Percentiles rank a stretch among this genome's conserved stretches.
Conservation (phyloP, 2,113 vertebrate genomes). For the Oryzias celebensis region DNA sequence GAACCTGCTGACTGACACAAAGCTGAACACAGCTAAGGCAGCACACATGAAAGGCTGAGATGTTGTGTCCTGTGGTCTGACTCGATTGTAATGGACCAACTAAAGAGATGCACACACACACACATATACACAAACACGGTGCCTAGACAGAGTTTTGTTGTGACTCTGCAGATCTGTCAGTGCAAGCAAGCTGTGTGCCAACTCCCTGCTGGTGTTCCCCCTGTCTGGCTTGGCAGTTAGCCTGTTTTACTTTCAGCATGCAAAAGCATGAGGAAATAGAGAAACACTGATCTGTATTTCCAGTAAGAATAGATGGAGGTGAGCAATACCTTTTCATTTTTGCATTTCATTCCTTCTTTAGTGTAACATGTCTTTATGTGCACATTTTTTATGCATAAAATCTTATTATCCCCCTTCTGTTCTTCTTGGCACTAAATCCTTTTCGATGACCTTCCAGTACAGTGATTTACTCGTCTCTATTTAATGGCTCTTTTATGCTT, state of each 20-base stretch:
- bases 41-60: conserved; percentile 47
- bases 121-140: conserved; percentile 3
- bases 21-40: conserved; percentile 22
- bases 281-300: neutral
- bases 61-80: conserved; percentile 33
- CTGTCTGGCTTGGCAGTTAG: conserved; percentile 25
- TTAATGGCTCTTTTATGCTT: conserved; percentile 1
- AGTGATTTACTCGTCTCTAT: no score
- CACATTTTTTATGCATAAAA: neutral
- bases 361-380: no score
- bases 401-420: neutral
- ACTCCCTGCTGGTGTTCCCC: conserved; percentile 34
- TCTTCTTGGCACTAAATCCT: neutral
- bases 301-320: neutral
- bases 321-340: neutral
- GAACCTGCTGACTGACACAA: conserved; percentile 53
- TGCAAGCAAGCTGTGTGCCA: conserved; percentile 45
- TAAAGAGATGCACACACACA: conserved; percentile 2
- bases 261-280: conserved; percentile 1
- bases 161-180: conserved; percentile 38
- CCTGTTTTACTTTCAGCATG: conserved; percentile 11
- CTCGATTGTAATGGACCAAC: conserved; percentile 30
- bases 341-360: neutral
- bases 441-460: no score
- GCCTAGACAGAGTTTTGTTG: conserved; percentile 31